Conservation (phyloP, 2,888 invertebrate genomes). For the Plagodis dolabraria region DNA sequence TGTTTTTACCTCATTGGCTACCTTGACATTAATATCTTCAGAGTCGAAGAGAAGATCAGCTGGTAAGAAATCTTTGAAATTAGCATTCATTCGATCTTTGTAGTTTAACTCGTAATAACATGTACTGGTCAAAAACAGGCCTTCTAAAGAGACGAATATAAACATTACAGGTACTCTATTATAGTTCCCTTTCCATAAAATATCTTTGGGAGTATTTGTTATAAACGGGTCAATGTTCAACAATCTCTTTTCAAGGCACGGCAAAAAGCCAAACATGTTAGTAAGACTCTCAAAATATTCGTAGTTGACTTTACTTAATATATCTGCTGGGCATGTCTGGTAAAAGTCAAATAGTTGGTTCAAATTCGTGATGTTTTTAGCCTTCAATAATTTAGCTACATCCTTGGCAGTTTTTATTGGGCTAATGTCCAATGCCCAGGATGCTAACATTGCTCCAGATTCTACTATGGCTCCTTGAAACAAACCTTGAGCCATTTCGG, state of each 20-base stretch:
- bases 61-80: constrained; percentile 49
- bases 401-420: constrained; percentile 49
- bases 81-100: constrained; percentile 43
- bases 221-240: constrained; percentile 37
- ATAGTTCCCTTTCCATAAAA: constrained; percentile 35
- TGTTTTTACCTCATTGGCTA: constrained; percentile 38
- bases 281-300: constrained; percentile 43
- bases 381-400: neutral
- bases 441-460: constrained; percentile 66
- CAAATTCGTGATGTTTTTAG: constrained; percentile 34
- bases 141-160: constrained; percentile 45
- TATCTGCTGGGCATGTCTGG: constrained; percentile 33
- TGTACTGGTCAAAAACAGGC: constrained; percentile 43
- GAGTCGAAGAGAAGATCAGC: constrained; percentile 46
- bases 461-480: constrained; percentile 68
- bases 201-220: constrained; percentile 35
- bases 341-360: constrained; percentile 35
- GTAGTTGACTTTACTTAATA: constrained; percentile 37
- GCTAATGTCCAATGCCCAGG: constrained; percentile 65
- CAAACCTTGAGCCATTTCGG: constrained; percentile 46
- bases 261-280: constrained; percentile 51
- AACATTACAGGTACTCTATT: constrained; percentile 46
- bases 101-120: constrained; percentile 44
- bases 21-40: constrained; percentile 32
- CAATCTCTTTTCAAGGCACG: constrained; percentile 46